Evolutionary conservation across 2,888 invertebrate species (phyloP), one percentile per base, ranked within the genome.

Genomic region (Thysanoteuthis rhombus): DNA sequence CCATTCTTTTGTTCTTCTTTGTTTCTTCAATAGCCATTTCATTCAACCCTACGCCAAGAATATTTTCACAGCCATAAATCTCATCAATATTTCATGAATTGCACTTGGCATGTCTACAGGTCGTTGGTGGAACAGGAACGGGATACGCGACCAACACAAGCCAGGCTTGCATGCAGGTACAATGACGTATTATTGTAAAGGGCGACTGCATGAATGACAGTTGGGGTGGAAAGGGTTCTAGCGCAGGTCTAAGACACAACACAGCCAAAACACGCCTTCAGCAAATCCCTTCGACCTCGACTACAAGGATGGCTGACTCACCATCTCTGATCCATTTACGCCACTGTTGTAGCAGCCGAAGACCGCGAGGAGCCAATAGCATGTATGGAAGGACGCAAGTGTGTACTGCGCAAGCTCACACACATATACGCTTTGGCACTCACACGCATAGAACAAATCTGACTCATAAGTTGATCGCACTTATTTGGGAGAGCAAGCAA

Each of bases 181-280:
- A 75, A 75, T 16, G 75, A n/a, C 75, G 75, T 75, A 75, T 36
- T 16, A 75, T 75, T 75, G 75, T n/a, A n/a, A n/a, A 36, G 75
- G 36, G 75, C 75, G 75, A 75, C n/a, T 75, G 75, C 75, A 16
- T 10, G 75, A n/a, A n/a, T 75, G 75, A 75, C 75, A 75, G 75
- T 36, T n/a, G n/a, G n/a, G 16, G 12, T 22, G 75, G n/a, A 36
- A 36, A 75, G n/a, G n/a, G n/a, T n/a, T 75, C 12, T 36, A 75
- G 75, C 36, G 75, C n/a, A 75, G 75, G 75, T 75, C 75, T 75
- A 12, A 75, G 75, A 75, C n/a, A 75, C 75, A 75, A 75, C 58
- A 58, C 75, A 75, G n/a, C 75, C n/a, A 75, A n/a, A 75, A 75
- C 75, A 75, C 75, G 75, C 75, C 75, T 75, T 75, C 75, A n/a